These are phyloP conservation scores for Tenthredo scrophulariae DNA, from an alignment of 2,888 invertebrate species.

Conservation along the genomic window DNA sequence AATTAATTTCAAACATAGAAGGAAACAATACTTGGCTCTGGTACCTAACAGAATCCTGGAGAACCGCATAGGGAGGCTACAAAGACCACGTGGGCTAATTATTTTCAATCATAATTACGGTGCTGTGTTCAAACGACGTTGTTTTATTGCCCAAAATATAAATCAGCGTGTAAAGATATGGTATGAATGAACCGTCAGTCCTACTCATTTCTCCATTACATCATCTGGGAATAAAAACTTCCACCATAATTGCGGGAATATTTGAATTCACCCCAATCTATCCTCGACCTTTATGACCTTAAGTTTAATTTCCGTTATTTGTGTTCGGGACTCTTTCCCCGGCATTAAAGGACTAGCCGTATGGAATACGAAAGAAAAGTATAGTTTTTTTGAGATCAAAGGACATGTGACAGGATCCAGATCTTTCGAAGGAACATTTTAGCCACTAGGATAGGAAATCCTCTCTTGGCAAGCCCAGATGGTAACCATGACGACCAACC, in stretches of 20 bases:
- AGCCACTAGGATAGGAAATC: conserved; percentile 76
- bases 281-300: background rate
- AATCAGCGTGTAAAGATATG: background rate
- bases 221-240: background rate
- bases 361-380: background rate
- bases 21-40: conserved; percentile 67
- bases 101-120: conserved; percentile 59
- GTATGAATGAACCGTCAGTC: background rate
- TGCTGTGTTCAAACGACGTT: background rate
- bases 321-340: background rate
- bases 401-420: conserved; percentile 66
- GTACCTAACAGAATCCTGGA: conserved; percentile 14
- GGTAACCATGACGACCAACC: conserved; percentile 77
- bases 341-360: background rate
- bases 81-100: conserved; percentile 59
- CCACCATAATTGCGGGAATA: background rate
- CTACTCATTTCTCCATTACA: background rate
- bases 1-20: conserved; percentile 74
- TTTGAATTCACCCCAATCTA: background rate
- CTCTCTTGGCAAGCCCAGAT: conserved; percentile 76
- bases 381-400: conserved; percentile 54
- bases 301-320: background rate
- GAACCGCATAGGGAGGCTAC: conserved; percentile 26
- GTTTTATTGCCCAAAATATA: background rate
- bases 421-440: conserved; percentile 67